Percentiles rank a stretch among this genome's conserved stretches.
Evolutionary conservation across 2,888 invertebrate genomes (phyloP).

Genomic region (Nebria salina): DNA sequence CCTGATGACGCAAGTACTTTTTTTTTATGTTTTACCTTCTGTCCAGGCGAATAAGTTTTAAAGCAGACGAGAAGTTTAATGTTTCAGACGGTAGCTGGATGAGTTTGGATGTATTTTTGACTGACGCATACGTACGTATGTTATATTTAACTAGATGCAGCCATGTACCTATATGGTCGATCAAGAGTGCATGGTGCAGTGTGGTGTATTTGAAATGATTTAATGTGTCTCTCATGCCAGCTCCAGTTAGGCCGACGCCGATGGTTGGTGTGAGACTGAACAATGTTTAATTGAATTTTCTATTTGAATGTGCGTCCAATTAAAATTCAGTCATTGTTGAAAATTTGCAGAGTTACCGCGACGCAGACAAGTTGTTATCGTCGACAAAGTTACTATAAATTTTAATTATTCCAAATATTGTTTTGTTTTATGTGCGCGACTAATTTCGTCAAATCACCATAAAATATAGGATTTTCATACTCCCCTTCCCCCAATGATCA

Average conservation of each 20-base stretch:
- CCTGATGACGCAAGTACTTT: neutral
- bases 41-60: neutral
- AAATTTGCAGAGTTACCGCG: conserved; percentile 19
- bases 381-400: neutral
- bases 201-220: conserved; percentile 2
- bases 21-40: neutral
- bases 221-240: neutral
- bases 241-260: neutral
- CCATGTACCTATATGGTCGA: neutral
- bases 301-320: conserved; percentile 23
- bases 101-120: neutral
- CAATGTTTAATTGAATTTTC: conserved; percentile 29
- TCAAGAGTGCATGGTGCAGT: neutral
- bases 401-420: neutral
- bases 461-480: no score
- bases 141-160: neutral
- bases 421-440: no score
- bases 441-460: no score
- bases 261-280: neutral
- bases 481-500: no score
- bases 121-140: neutral
- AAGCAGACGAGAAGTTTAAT: neutral
- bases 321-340: conserved; percentile 34
- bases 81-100: neutral
- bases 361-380: neutral